Evolutionary conservation across 2,113 vertebrate genomes (phyloP).

Genomic region (Centropus unirufus): DNA sequence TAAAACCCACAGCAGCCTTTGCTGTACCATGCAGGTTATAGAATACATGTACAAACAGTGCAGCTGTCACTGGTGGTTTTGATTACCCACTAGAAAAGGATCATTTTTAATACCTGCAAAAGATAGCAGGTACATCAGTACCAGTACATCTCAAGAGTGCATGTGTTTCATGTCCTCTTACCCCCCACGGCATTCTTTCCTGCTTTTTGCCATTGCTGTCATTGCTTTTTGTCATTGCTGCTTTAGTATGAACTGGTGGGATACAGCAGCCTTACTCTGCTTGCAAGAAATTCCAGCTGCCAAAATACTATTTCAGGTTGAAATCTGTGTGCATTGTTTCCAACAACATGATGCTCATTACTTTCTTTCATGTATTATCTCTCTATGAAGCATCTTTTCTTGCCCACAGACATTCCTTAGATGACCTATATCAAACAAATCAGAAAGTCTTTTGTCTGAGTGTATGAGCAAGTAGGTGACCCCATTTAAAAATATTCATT

Average conservation of each 20-base stretch:
- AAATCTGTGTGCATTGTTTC: not conserved
- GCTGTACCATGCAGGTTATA: not conserved
- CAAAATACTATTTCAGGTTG: not conserved
- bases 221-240: not conserved
- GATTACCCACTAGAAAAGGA: not conserved
- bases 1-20: not conserved
- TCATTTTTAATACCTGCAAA: not conserved
- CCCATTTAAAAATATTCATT: slow-evolving; percentile 67
- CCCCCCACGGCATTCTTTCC: not conserved
- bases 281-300: not conserved
- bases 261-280: not conserved
- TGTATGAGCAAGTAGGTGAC: slow-evolving; percentile 31
- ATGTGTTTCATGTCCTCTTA: not conserved
- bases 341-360: not conserved
- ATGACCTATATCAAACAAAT: slow-evolving; percentile 54
- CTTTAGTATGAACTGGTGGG: not conserved
- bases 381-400: not conserved
- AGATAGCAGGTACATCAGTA: not conserved
- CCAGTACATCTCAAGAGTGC: not conserved
- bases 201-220: not conserved
- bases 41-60: not conserved
- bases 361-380: not conserved
- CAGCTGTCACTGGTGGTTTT: not conserved
- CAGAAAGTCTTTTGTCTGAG: slow-evolving; percentile 43
- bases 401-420: not conserved